Percentiles rank a stretch among this genome's conserved stretches.
Evolutionary conservation across 2,113 vertebrate species (phyloP).

Genomic region (Pseudois nayaur): DNA sequence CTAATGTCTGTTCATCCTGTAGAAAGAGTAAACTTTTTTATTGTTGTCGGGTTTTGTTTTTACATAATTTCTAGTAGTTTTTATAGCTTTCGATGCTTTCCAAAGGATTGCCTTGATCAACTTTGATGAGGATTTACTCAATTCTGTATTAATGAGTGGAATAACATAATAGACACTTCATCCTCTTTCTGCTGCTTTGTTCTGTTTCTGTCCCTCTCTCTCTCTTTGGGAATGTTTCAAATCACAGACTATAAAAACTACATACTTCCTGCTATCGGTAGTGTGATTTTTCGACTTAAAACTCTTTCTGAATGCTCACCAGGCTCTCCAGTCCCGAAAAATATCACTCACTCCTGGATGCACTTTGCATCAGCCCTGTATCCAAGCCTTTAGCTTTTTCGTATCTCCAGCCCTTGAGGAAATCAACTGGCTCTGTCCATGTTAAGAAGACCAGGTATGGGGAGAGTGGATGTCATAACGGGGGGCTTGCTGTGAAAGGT

Average conservation of each 20-base stretch:
- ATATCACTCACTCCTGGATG: slow-evolving; percentile 79
- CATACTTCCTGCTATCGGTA: background rate
- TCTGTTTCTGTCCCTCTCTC: background rate
- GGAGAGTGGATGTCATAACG: background rate
- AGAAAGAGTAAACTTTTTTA: background rate
- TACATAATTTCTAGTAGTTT: background rate
- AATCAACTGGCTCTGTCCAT: slow-evolving; percentile 58
- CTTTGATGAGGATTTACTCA: background rate
- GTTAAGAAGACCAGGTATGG: slow-evolving; percentile 44
- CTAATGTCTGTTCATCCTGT: background rate
- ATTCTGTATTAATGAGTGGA: background rate
- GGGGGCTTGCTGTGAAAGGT: background rate
- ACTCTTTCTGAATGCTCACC: slow-evolving; percentile 65
- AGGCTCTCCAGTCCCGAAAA: slow-evolving; percentile 74
- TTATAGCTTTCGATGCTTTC: background rate
- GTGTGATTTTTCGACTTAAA: background rate
- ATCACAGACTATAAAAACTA: background rate
- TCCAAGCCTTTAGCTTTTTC: slow-evolving; percentile 68
- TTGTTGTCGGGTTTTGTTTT: background rate
- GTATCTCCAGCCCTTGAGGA: slow-evolving; percentile 71
- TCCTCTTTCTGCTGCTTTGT: background rate
- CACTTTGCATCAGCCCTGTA: slow-evolving; percentile 83
- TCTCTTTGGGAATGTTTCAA: background rate
- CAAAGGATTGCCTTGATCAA: background rate
- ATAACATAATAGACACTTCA: background rate